These are phyloP conservation scores for Protosalanx chinensis DNA, from an alignment of 2,797 vertebrate genomes.

Conservation along the genomic window DNA sequence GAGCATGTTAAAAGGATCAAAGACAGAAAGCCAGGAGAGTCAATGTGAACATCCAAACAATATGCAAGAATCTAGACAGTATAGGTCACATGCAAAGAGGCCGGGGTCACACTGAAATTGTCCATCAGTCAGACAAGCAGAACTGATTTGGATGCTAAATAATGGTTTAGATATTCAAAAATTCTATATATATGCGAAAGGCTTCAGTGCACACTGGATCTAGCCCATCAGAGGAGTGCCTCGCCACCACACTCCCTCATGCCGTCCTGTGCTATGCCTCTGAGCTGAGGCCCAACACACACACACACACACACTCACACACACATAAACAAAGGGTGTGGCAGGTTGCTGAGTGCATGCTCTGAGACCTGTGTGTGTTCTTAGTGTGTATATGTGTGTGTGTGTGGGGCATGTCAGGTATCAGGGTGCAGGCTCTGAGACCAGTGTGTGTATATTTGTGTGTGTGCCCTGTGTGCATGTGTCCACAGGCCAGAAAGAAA, in stretches of 20 bases:
- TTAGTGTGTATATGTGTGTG: background rate
- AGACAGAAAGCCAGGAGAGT: constrained; percentile 69
- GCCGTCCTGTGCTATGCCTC: constrained; percentile 75
- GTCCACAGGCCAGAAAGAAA: background rate
- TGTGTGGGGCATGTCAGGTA: background rate
- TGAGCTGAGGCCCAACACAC: constrained; percentile 74
- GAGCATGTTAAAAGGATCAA: constrained; percentile 78
- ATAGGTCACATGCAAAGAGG: constrained; percentile 95
- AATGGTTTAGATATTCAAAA: constrained; percentile 95
- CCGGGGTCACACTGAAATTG: constrained; percentile 93
- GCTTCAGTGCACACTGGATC: constrained; percentile 93
- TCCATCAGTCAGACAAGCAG: constrained; percentile 99
- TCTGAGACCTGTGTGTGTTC: constrained; percentile 1
- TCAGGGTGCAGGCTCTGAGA: background rate
- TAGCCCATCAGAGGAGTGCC: constrained; percentile 83
- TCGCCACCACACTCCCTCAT: constrained; percentile 81
- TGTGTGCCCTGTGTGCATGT: background rate
- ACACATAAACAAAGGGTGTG: constrained; percentile 50
- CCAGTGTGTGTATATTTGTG: constrained; percentile 9
- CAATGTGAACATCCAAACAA: constrained; percentile 85
- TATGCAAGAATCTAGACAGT: constrained; percentile 95
- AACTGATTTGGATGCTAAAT: constrained; percentile 99
- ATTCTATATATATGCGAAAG: constrained; percentile 98
- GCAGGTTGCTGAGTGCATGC: constrained; percentile 27
- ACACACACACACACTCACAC: constrained; percentile 10